Conservation (phyloP, 2,113 vertebrate genomes). For the Nipponia nippon region DNA sequence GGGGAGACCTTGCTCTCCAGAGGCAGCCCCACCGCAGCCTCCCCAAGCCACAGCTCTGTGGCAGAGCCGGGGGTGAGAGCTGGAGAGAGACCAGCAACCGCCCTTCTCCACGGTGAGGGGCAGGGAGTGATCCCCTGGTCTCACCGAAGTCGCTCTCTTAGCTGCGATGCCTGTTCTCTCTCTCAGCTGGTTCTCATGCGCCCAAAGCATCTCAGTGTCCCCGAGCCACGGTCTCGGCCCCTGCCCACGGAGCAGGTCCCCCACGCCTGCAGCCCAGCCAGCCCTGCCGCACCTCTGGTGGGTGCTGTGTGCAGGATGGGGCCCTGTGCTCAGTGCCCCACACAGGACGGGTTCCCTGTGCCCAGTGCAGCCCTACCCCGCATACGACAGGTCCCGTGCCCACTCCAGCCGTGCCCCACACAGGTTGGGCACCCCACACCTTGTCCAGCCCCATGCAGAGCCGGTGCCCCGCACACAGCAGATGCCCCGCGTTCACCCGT, state of each 20-base stretch:
- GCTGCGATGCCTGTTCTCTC: background rate
- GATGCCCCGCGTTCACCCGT: accelerated
- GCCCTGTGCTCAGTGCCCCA: background rate
- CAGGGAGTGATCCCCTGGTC: background rate
- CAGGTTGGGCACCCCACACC: background rate
- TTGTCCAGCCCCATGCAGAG: background rate
- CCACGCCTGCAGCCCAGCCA: background rate
- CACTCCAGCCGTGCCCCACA: accelerated
- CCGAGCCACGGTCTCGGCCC: accelerated
- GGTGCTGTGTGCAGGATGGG: too few species aligned
- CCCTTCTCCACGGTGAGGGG: background rate
- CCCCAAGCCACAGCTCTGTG: background rate
- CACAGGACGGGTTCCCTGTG: accelerated
- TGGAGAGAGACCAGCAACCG: background rate
- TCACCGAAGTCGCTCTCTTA: accelerated
- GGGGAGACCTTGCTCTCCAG: background rate
- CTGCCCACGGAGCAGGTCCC: background rate
- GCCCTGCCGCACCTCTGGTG: background rate
- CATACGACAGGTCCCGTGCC: background rate
- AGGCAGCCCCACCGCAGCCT: background rate
- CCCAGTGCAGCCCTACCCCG: accelerated
- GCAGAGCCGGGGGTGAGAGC: background rate
- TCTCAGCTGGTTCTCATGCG: background rate
- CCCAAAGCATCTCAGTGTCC: accelerated
- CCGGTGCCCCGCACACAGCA: accelerated